phyloP scores from a whole-genome alignment of 2,113 vertebrate species.

The Donacobius atricapilla region DNA sequence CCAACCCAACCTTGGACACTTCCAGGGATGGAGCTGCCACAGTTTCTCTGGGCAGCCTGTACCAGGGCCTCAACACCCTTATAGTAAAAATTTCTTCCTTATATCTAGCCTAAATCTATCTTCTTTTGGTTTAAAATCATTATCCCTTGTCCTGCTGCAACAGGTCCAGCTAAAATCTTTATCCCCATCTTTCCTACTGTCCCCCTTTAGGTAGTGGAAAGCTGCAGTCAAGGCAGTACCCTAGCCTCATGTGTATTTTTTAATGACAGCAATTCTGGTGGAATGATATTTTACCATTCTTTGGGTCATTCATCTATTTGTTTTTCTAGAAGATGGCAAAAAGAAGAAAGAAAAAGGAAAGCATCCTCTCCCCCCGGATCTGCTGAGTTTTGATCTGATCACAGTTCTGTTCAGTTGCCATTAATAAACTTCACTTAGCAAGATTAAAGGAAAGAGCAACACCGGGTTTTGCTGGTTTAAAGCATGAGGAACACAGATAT shows the following conservation, averaged over 20 bases:
- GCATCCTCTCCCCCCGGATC: not conserved
- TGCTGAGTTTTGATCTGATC: not conserved
- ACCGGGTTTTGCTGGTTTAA: slow-evolving; percentile 24
- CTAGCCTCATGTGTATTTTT: not conserved
- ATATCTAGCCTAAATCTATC: not conserved
- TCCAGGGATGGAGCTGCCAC: not conserved
- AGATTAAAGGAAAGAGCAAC: slow-evolving; percentile 34
- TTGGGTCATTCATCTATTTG: not conserved
- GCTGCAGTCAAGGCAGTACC: not conserved
- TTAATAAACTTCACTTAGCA: slow-evolving; percentile 34
- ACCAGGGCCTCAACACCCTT: not conserved
- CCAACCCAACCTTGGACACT: not conserved
- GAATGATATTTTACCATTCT: not conserved
- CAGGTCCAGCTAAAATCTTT: not conserved
- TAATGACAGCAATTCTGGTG: not conserved
- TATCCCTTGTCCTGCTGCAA: not conserved
- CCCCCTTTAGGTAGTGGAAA: not conserved
- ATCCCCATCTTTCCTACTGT: not conserved
- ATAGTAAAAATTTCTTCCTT: not conserved
- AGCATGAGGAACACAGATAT: not conserved
- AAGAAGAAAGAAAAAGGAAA: not conserved
- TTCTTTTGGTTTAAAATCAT: not conserved
- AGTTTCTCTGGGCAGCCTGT: not conserved
- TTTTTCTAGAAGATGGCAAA: not conserved
- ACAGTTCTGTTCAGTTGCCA: not conserved